A percentile compares a stretch with the other conserved stretches of the same genome.
phyloP scores from a whole-genome alignment of 2,888 invertebrate species.

The Periphyllus acericola region DNA sequence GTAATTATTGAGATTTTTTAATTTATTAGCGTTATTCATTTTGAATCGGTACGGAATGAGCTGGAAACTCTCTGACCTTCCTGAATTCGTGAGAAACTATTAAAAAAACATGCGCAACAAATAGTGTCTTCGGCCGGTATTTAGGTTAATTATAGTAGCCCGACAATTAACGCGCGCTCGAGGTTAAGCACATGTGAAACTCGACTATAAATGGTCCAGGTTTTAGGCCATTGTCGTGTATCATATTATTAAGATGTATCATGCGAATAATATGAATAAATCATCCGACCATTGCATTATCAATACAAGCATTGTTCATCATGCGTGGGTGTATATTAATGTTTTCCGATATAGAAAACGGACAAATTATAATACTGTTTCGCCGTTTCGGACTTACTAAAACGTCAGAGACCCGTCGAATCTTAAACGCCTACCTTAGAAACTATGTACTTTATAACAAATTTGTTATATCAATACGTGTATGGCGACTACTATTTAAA shows the following conservation, averaged over 20 bases:
- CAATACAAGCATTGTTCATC: no score
- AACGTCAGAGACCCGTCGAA: no score
- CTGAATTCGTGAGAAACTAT: constrained; percentile 19
- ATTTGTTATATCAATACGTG: no score
- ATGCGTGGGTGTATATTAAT: no score
- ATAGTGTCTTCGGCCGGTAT: background rate
- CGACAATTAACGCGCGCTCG: background rate
- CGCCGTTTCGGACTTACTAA: no score
- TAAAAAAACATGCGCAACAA: background rate
- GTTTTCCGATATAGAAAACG: no score
- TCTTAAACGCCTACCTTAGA: no score
- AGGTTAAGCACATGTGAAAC: constrained; percentile 28
- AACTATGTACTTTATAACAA: no score
- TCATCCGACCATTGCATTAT: background rate
- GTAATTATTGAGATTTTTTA: background rate
- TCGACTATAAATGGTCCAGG: background rate
- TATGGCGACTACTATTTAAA: no score
- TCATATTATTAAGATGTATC: background rate
- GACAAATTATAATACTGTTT: no score
- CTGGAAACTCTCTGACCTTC: constrained; percentile 16
- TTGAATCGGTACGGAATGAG: background rate
- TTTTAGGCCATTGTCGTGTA: background rate
- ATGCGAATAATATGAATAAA: background rate
- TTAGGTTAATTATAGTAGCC: constrained; percentile 40
- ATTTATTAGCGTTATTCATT: background rate